These are phyloP conservation scores for Nudaria mundana DNA, from an alignment of 2,888 invertebrate genomes.

Conservation along the genomic window DNA sequence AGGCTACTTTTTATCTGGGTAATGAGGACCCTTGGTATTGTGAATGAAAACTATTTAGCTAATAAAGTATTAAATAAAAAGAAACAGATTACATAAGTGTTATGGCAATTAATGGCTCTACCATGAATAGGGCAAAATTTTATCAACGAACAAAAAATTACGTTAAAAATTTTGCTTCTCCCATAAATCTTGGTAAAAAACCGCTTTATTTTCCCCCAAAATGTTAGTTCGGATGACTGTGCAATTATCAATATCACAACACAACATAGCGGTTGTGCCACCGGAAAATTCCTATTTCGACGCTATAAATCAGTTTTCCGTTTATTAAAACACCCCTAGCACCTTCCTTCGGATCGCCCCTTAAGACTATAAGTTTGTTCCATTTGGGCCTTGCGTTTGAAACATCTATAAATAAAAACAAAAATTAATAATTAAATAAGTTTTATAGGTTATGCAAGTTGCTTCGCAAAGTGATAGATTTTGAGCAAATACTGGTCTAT, in stretches of 20 bases:
- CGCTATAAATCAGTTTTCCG: constrained; percentile 71
- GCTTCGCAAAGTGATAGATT: too few species aligned
- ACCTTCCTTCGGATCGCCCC: constrained; percentile 50
- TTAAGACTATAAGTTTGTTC: constrained; percentile 21
- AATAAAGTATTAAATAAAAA: too few species aligned
- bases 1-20: too few species aligned
- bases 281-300: constrained; percentile 60
- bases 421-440: too few species aligned
- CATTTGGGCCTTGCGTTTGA: constrained; percentile 6
- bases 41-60: too few species aligned
- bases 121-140: constrained; percentile 22
- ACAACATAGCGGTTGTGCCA: constrained; percentile 42
- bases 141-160: constrained; percentile 16
- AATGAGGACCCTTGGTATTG: too few species aligned
- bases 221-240: constrained; percentile 59
- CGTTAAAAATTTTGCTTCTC: constrained; percentile 16
- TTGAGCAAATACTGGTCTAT: too few species aligned
- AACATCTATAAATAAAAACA: too few species aligned
- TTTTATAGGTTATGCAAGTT: too few species aligned
- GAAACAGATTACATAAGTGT: too few species aligned
- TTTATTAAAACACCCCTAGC: constrained; percentile 65
- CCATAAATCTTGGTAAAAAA: constrained; percentile 34
- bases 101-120: background rate
- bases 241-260: constrained; percentile 61
- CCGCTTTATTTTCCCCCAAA: constrained; percentile 16